phyloP scores from a whole-genome alignment of 2,113 vertebrate genomes.

The Leptodactylus fuscus region DNA sequence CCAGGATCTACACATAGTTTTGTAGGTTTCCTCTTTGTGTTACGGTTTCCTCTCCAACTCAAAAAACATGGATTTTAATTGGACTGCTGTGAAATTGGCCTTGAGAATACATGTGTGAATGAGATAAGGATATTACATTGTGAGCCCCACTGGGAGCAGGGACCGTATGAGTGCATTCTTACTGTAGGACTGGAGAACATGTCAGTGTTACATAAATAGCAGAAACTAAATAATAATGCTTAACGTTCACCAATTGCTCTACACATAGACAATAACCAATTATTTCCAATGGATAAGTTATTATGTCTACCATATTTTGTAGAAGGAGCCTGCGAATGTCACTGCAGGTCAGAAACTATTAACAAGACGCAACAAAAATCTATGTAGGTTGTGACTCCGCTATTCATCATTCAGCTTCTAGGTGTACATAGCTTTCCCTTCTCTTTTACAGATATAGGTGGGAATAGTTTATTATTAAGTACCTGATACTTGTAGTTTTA shows the following conservation, averaged over 20 bases:
- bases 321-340: neutral
- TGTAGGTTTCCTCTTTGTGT: neutral
- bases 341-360: neutral
- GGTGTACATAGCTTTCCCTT: too few species aligned
- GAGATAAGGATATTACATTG: neutral
- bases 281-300: slow-evolving; percentile 6
- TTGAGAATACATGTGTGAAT: neutral
- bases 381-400: neutral
- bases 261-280: neutral
- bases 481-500: too few species aligned
- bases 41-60: neutral
- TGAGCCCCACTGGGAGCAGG: neutral
- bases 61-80: too few species aligned
- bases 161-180: neutral
- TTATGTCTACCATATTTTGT: neutral
- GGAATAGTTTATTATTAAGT: too few species aligned
- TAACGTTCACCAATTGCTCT: neutral
- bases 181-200: neutral
- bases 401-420: neutral
- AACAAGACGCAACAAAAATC: neutral
- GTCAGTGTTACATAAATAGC: neutral
- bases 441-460: too few species aligned
- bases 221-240: neutral
- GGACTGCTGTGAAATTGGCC: neutral
- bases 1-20: neutral